Percentiles rank a stretch among this genome's conserved stretches.
Evolutionary conservation across 2,797 vertebrate species (phyloP).

Genomic region (Ambastaia sidthimunki): DNA sequence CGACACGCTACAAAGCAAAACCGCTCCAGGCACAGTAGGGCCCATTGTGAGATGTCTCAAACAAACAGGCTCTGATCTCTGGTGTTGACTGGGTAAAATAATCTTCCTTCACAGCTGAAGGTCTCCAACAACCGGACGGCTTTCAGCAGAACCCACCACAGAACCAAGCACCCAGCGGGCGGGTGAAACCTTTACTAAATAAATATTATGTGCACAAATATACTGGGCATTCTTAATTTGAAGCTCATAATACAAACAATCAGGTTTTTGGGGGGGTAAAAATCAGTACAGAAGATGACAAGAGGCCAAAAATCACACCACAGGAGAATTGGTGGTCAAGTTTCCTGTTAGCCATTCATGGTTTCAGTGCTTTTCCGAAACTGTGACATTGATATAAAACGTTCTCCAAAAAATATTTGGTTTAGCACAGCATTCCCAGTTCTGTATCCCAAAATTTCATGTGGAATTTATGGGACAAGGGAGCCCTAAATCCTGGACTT

Average conservation of each 20-base stretch:
- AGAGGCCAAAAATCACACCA: constrained; percentile 64
- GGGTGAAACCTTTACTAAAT: constrained; percentile 63
- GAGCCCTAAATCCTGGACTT: constrained; percentile 79
- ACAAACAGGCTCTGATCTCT: constrained; percentile 38
- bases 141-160: constrained; percentile 62
- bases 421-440: constrained; percentile 76
- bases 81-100: constrained; percentile 52
- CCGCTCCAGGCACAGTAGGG: constrained; percentile 24
- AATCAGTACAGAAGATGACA: constrained; percentile 67
- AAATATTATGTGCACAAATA: constrained; percentile 72
- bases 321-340: constrained; percentile 65
- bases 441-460: constrained; percentile 78
- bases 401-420: constrained; percentile 80
- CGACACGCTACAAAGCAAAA: constrained; percentile 28
- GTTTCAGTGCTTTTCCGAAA: constrained; percentile 69
- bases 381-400: constrained; percentile 76
- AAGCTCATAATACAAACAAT: constrained; percentile 69
- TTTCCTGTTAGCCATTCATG: constrained; percentile 67
- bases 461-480: constrained; percentile 77
- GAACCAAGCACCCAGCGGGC: constrained; percentile 66
- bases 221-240: constrained; percentile 62
- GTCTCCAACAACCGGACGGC: constrained; percentile 65
- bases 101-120: constrained; percentile 53
- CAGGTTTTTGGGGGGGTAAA: constrained; percentile 67
- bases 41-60: constrained; percentile 35